Conservation (phyloP, 2,113 vertebrate species). For the Heliornis fulica region DNA sequence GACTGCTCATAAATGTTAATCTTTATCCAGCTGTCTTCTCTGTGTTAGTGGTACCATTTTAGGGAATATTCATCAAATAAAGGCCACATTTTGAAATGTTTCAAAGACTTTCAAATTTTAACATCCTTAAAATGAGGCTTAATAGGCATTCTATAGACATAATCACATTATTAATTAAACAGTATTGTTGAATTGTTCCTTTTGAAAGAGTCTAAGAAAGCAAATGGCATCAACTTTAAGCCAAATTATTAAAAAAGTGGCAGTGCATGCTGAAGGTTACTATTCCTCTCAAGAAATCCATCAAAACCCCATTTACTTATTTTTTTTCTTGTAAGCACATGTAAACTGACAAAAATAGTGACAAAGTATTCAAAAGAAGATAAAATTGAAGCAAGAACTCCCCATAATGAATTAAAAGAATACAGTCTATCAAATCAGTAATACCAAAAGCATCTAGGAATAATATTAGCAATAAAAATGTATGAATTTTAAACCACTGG, state of each 20-base stretch:
- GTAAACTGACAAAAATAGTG: not conserved
- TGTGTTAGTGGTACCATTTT: not conserved
- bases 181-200: not conserved
- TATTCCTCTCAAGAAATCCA: not conserved
- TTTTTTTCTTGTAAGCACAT: not conserved
- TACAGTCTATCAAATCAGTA: not conserved
- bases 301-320: not conserved
- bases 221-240: not conserved
- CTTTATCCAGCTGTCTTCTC: not conserved
- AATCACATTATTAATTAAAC: not conserved
- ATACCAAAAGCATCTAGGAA: not conserved
- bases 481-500: not conserved
- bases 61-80: not conserved
- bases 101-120: not conserved
- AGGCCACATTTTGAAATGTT: not conserved
- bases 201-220: not conserved
- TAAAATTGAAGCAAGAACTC: not conserved
- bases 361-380: not conserved
- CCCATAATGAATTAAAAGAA: not conserved
- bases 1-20: conserved; percentile 26
- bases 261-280: not conserved
- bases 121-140: not conserved
- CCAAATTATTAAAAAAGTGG: not conserved
- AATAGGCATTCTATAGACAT: not conserved
- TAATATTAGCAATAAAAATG: not conserved